Evolutionary conservation across 2,113 vertebrate species (phyloP), one percentile per base, ranked within the genome.

Genomic region (Phoenicopterus ruber): DNA sequence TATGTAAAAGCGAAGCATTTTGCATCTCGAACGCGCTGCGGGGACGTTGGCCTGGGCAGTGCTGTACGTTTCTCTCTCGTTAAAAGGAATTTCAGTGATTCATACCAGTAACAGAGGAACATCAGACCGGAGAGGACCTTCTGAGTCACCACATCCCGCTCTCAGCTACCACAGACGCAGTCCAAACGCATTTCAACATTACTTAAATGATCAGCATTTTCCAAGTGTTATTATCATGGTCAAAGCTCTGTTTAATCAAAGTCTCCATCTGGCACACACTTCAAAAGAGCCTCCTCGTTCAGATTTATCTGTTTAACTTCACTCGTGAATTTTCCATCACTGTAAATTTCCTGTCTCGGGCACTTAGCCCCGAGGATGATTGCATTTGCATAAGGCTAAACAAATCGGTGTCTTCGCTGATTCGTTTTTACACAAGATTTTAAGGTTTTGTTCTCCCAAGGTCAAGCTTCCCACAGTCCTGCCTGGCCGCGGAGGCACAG

Each of bases 361-460:
- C 61, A 4, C 72, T 42, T 44, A 66, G 76, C 87, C 82, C 21
- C 2, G 32, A 24, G 82, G 20, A 31, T 86, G 86, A 78, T 67
- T 87, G 79, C 94, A 77, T 91, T 84, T 92, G 54, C 92, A 85
- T 69, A 73, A 62, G 21, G n/a, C 61, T 22, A 59, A 70, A 49
- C 82, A 82, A 78, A 44, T 22, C 19, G 2, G 25, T 31, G 11
- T 9, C 94, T 92, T 83, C 3, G 13, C 92, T 36, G 79, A 46
- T 77, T 72, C 62, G 9, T 71, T 91, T 54, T 13, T 67, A 58
- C 25, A 12, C 47, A 2, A 2, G 34, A 20, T 71, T 28, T 34
- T 3, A 2, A 25, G 77, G 34, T 47, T 50, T 84, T 90, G n/a
- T 18, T 85, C 36, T 72, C 14, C 49, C 91, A 86, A 80, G 86